These are phyloP conservation scores for Austrofundulus limnaeus DNA, from an alignment of 2,113 vertebrate genomes.

Conservation along the genomic window DNA sequence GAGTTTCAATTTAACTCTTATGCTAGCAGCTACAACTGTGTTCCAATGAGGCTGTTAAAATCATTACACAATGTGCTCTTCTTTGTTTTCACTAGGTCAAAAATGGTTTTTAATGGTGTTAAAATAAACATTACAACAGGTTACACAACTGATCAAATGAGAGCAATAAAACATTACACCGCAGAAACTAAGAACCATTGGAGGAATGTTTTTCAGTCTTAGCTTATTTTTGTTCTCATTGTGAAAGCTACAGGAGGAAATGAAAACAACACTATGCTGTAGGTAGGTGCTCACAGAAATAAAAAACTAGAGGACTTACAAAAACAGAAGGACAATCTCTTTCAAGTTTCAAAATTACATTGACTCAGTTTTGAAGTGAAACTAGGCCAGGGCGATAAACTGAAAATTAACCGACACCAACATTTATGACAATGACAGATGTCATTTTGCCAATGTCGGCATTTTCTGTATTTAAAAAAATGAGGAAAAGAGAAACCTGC, in stretches of 20 bases:
- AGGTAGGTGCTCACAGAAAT: background rate
- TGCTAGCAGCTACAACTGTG: background rate
- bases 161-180: background rate
- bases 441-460: too few species aligned
- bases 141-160: background rate
- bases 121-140: background rate
- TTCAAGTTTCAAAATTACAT: too few species aligned
- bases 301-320: background rate
- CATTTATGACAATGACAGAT: too few species aligned
- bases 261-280: background rate
- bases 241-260: constrained; percentile 26
- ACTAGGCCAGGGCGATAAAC: too few species aligned
- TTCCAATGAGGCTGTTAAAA: too few species aligned
- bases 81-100: background rate
- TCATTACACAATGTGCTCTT: background rate
- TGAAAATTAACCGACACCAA: too few species aligned
- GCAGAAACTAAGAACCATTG: constrained; percentile 1
- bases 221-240: background rate
- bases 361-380: too few species aligned
- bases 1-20: background rate
- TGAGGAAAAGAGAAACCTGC: too few species aligned
- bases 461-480: too few species aligned
- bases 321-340: background rate
- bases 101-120: background rate
- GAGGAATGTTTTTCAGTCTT: too few species aligned